A percentile compares a stretch with the other conserved stretches of the same genome.
Conservation (phyloP, 2,113 vertebrate genomes). For the Callipepla squamata region DNA sequence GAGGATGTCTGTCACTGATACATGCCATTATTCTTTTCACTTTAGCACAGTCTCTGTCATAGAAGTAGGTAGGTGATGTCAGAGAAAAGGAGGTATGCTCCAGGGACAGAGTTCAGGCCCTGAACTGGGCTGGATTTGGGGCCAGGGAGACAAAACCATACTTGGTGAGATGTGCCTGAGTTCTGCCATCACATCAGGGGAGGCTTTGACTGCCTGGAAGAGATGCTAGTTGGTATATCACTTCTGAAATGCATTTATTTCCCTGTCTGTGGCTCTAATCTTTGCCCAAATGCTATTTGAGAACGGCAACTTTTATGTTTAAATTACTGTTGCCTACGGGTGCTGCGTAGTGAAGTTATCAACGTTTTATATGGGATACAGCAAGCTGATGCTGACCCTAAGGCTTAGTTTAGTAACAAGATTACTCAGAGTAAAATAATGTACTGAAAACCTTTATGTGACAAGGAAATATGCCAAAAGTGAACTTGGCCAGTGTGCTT, state of each 20-base stretch:
- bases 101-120: not conserved
- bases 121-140: not conserved
- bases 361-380: not conserved
- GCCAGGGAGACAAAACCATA: not conserved
- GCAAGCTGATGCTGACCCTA: not conserved
- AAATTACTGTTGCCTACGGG: not conserved
- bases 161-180: not conserved
- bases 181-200: not conserved
- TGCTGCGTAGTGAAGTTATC: not conserved
- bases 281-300: not conserved
- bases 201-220: not conserved
- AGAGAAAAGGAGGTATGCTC: not conserved
- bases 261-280: not conserved
- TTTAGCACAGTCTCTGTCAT: not conserved
- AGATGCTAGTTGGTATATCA: not conserved
- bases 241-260: not conserved
- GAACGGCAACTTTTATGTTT: not conserved
- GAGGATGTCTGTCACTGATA: not conserved
- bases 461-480: conserved; percentile 40
- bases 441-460: conserved; percentile 33
- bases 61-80: not conserved
- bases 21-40: not conserved
- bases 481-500: conserved; percentile 38
- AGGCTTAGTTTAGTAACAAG: conserved; percentile 48
- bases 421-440: conserved; percentile 56